Evolutionary conservation across 2,888 invertebrate species (phyloP).

Genomic region (Polydesmus complanatus): DNA sequence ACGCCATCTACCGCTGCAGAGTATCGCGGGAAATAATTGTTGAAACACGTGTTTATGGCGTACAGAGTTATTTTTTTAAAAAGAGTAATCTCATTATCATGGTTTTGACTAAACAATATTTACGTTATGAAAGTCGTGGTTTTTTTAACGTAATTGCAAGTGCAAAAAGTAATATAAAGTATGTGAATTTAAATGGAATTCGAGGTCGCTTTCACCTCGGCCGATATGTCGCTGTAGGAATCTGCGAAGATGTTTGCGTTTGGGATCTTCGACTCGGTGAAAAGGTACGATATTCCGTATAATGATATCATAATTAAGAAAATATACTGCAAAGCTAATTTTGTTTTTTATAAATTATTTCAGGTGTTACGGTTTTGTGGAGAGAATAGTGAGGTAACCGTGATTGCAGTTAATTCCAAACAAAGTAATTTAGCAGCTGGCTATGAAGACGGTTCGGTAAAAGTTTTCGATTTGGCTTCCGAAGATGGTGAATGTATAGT

Average conservation of each 20-base stretch:
- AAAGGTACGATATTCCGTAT: slow-evolving; percentile 41
- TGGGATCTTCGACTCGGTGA: slow-evolving; percentile 84
- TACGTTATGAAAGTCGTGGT: slow-evolving; percentile 68
- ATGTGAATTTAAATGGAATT: slow-evolving; percentile 59
- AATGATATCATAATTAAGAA: background rate
- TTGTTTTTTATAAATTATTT: slow-evolving; percentile 23
- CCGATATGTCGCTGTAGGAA: slow-evolving; percentile 79
- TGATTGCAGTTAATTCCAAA: slow-evolving; percentile 58
- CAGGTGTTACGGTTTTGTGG: slow-evolving; percentile 64
- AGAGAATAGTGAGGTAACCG: slow-evolving; percentile 64
- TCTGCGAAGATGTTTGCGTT: slow-evolving; percentile 81
- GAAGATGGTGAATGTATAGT: slow-evolving; percentile 50
- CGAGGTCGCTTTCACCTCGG: too few species aligned
- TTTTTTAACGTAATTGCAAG: slow-evolving; percentile 73
- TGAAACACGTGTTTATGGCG: too few species aligned
- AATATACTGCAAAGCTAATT: background rate
- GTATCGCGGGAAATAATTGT: too few species aligned
- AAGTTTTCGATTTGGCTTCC: slow-evolving; percentile 54
- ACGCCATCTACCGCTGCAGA: too few species aligned
- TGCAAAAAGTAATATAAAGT: slow-evolving; percentile 56
- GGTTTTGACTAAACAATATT: slow-evolving; percentile 88
- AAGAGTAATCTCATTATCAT: too few species aligned
- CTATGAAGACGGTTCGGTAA: slow-evolving; percentile 75
- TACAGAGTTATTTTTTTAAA: too few species aligned
- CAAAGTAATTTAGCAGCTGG: slow-evolving; percentile 74